Evolutionary conservation across 2,113 vertebrate species (phyloP).

Genomic region (Antennarius striatus): DNA sequence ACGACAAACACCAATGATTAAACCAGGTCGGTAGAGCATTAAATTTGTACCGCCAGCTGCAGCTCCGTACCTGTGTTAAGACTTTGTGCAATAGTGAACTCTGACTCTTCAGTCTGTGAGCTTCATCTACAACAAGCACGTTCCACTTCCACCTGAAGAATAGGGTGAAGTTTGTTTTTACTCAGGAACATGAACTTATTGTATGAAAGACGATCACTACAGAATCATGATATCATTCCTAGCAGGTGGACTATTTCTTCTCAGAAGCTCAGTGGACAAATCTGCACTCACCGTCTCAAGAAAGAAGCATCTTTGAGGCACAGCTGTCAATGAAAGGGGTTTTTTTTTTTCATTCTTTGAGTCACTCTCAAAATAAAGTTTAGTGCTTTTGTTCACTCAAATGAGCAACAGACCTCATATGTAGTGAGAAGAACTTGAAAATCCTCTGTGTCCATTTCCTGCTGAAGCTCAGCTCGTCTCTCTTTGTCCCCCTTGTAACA

Average conservation of each 20-base stretch:
- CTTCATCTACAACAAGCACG: constrained; percentile 90
- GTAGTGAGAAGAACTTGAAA: constrained; percentile 87
- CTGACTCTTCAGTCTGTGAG: constrained; percentile 92
- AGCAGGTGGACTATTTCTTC: neutral
- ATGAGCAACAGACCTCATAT: constrained; percentile 81
- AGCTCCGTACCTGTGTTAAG: constrained; percentile 81
- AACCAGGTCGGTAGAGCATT: neutral
- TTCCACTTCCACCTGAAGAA: constrained; percentile 77
- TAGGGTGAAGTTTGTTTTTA: neutral
- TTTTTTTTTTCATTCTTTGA: neutral
- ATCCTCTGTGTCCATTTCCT: constrained; percentile 35
- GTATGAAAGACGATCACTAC: neutral
- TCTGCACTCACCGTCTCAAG: constrained; percentile 82
- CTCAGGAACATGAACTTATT: neutral
- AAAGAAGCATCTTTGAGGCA: constrained; percentile 87
- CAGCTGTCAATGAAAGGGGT: constrained; percentile 82
- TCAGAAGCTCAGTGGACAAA: neutral
- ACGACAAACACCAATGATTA: neutral
- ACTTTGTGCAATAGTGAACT: constrained; percentile 85
- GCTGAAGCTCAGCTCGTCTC: constrained; percentile 80
- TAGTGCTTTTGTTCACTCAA: neutral
- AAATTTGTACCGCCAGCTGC: neutral
- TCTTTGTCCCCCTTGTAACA: constrained; percentile 86
- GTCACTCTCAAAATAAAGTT: neutral
- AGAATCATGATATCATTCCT: neutral